Base-by-base conservation (phyloP, 2,888 invertebrate genomes). In the Epiperipatus broadwayi region DNA sequence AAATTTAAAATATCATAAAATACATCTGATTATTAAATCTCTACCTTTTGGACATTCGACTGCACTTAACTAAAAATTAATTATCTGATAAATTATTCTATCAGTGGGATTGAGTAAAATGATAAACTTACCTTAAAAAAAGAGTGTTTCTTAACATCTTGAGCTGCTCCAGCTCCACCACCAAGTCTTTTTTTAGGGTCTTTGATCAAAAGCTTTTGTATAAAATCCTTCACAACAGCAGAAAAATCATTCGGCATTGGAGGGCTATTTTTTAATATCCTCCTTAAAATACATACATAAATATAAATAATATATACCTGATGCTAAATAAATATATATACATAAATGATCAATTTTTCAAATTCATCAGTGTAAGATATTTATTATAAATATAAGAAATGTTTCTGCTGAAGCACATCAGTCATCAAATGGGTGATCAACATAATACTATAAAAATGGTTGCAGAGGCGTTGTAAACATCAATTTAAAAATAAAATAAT, bases 101-200 rank as follows among this genome's bases (percentile, higher is more conserved):
- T 34, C 10, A 20, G 7, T 19, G 20, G 12, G 34, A n/a, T n/a
- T n/a, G n/a, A 20, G 36, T n/a, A 31, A 25, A 20, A 10, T 31
- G 10, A 10, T 10, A 21, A 14, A 46, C 50, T 57, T 52, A 74
- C 73, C 66, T 69, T 72, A 63, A 89, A 93, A 63, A 91, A 91
- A 3, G 72, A 61, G 62, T 93, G 93, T 46, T 70, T 69, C 59
- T 93, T 93, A 44, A 95, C 71, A 56, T 91, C 89, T 32, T 68
- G 69, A 3, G 89, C 84, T 53, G 87, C 91, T 0, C 61, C 67
- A 1, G 75, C 73, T 10, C 81, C 84, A 10, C 83, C 83, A 5
- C 87, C 85, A 34, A 95, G 68, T 41, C 95, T 69, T 48, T 72
- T 73, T 19, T 75, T 70, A 0, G 93, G 85, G 57, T 93, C 83